Evolutionary conservation across 2,888 invertebrate genomes (phyloP).

Genomic region (Osmoderma eremita): DNA sequence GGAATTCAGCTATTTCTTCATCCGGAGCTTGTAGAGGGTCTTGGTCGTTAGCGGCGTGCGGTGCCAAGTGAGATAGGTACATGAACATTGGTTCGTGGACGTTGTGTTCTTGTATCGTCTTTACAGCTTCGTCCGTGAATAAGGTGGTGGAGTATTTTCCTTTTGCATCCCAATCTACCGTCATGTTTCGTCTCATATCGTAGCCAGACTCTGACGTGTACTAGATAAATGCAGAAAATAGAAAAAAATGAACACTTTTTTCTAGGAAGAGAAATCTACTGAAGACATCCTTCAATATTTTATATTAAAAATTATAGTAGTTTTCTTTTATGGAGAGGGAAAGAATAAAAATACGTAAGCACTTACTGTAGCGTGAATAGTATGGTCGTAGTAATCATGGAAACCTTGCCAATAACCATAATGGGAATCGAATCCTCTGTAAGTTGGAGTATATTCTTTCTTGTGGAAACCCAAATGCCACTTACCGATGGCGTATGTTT

Average conservation of each 20-base stretch:
- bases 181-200: constrained; percentile 72
- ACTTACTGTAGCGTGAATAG: constrained; percentile 65
- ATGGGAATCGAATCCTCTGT: constrained; percentile 82
- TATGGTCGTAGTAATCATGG: constrained; percentile 81
- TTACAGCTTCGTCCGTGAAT: constrained; percentile 74
- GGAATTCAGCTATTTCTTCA: constrained; percentile 74
- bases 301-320: too few relatives aligned
- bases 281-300: too few relatives aligned
- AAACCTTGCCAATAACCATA: constrained; percentile 87
- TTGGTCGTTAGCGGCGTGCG: constrained; percentile 73
- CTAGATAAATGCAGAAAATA: constrained; percentile 53
- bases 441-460: constrained; percentile 76
- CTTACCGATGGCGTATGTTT: constrained; percentile 83
- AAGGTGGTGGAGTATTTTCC: constrained; percentile 74
- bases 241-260: too few relatives aligned
- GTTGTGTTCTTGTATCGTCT: constrained; percentile 69
- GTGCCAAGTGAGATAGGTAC: constrained; percentile 75
- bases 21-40: constrained; percentile 78
- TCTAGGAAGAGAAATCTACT: too few relatives aligned
- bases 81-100: constrained; percentile 71
- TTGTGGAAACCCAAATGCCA: constrained; percentile 87
- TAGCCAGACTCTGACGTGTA: constrained; percentile 64
- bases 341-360: too few relatives aligned
- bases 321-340: too few relatives aligned
- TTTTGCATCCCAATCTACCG: constrained; percentile 66